Percentiles rank a stretch among this genome's conserved stretches.
These are phyloP conservation scores for Pseudobourletiella spinata DNA, from an alignment of 1,140 invertebrate species.

Conservation along the genomic window DNA sequence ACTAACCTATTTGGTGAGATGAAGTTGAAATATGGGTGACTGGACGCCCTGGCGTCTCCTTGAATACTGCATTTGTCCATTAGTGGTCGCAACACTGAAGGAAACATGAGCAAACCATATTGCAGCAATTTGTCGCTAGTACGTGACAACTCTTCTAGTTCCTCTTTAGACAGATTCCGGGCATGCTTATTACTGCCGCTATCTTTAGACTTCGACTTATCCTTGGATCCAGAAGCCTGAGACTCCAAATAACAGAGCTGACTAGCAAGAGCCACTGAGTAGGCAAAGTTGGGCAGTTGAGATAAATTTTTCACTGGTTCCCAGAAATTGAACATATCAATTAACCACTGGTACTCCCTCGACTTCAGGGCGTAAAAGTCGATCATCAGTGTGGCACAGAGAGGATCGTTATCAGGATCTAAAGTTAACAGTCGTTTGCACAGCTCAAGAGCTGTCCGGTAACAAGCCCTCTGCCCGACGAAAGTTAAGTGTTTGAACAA, in stretches of 20 bases:
- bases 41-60: slow-evolving; percentile 53
- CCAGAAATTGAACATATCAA: slow-evolving; percentile 58
- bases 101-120: slow-evolving; percentile 74
- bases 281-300: slow-evolving; percentile 80
- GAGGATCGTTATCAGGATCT: slow-evolving; percentile 73
- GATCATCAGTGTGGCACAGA: slow-evolving; percentile 68
- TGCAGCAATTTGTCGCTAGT: slow-evolving; percentile 57
- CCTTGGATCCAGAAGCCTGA: no score
- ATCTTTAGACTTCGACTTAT: no score
- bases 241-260: slow-evolving; percentile 44
- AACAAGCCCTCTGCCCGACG: slow-evolving; percentile 68
- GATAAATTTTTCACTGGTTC: slow-evolving; percentile 58
- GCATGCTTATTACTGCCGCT: no score
- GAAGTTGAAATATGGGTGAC: slow-evolving; percentile 44
- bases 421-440: slow-evolving; percentile 66
- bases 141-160: slow-evolving; percentile 17
- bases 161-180: no score
- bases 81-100: slow-evolving; percentile 59
- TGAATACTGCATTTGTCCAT: slow-evolving; percentile 68
- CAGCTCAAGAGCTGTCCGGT: slow-evolving; percentile 69
- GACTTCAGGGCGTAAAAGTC: slow-evolving; percentile 79
- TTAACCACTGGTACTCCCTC: slow-evolving; percentile 71
- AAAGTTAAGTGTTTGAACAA: slow-evolving; percentile 76
- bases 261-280: slow-evolving; percentile 68
- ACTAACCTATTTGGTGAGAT: slow-evolving; percentile 37